Evolutionary conservation across 2,888 invertebrate genomes (phyloP).

Genomic region (Cheilosia vernalis): DNA sequence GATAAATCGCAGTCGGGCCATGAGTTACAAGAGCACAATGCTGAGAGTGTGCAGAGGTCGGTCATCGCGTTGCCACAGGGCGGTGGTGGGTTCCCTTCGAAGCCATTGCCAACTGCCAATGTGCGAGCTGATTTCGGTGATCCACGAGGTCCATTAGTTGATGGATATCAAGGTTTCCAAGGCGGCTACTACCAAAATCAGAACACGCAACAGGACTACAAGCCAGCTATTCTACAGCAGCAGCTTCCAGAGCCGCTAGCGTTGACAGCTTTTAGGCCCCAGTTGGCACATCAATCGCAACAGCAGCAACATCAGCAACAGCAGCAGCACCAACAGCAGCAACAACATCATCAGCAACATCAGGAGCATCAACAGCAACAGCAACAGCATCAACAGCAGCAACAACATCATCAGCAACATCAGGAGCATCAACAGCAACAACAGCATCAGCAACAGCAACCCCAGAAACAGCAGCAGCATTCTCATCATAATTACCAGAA

Average conservation of each 20-base stretch:
- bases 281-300: slow-evolving; percentile 77
- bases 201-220: slow-evolving; percentile 66
- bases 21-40: slow-evolving; percentile 84
- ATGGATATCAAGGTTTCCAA: slow-evolving; percentile 44
- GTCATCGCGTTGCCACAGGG: slow-evolving; percentile 84
- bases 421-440: slow-evolving; percentile 6
- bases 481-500: too few relatives aligned
- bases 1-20: slow-evolving; percentile 83
- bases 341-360: not conserved
- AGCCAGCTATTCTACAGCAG: slow-evolving; percentile 60
- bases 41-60: slow-evolving; percentile 87
- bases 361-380: slow-evolving; percentile 49
- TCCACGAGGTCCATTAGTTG: not conserved
- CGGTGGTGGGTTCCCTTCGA: slow-evolving; percentile 6
- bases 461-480: slow-evolving; percentile 63
- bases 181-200: slow-evolving; percentile 75
- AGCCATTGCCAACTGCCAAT: slow-evolving; percentile 72
- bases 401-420: slow-evolving; percentile 49
- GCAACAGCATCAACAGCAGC: slow-evolving; percentile 58
- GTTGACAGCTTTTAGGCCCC: slow-evolving; percentile 63
- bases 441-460: slow-evolving; percentile 65
- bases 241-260: slow-evolving; percentile 53
- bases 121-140: slow-evolving; percentile 79
- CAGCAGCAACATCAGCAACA: slow-evolving; percentile 78
- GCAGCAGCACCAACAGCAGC: slow-evolving; percentile 45